Percentiles rank a stretch among this genome's conserved stretches.
Evolutionary conservation across 2,113 vertebrate species (phyloP).

Genomic region (Brienomyrus longianalis): DNA sequence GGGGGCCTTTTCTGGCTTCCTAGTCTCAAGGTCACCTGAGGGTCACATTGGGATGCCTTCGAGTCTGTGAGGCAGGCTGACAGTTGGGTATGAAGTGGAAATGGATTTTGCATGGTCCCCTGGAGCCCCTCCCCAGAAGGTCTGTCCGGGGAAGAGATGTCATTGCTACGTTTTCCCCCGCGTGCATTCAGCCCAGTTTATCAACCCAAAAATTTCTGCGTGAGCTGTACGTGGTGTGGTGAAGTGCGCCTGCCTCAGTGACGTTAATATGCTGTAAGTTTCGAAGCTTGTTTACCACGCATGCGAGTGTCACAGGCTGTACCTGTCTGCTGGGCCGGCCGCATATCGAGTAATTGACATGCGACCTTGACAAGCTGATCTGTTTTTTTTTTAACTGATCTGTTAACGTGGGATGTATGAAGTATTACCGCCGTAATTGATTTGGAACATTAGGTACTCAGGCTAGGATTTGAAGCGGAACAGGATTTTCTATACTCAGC

Average conservation of each 20-base stretch:
- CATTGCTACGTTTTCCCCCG: too few relatives aligned
- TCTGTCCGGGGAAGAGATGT: too few relatives aligned
- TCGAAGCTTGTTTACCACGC: neutral
- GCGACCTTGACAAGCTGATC: neutral
- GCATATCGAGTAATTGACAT: neutral
- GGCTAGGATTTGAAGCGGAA: slow-evolving; percentile 87
- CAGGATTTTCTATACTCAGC: slow-evolving; percentile 85
- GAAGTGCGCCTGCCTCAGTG: neutral
- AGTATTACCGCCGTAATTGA: slow-evolving; percentile 94
- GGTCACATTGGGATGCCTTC: neutral
- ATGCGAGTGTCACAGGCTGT: neutral
- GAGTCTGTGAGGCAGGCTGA: neutral
- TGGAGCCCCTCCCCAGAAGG: too few relatives aligned
- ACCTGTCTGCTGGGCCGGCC: neutral
- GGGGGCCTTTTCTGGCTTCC: too few relatives aligned
- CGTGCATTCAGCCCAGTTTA: neutral
- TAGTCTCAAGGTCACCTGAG: neutral
- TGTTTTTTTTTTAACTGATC: slow-evolving; percentile 41
- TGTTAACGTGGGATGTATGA: slow-evolving; percentile 64
- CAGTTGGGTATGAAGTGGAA: neutral
- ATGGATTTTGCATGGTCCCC: too few relatives aligned
- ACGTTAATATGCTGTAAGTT: neutral
- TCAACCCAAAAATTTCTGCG: neutral
- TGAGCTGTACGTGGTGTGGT: neutral
- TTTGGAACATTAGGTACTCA: slow-evolving; percentile 95